Evolutionary conservation across 2,797 vertebrate species (phyloP).

Genomic region (Melanotaenia trifasciata): DNA sequence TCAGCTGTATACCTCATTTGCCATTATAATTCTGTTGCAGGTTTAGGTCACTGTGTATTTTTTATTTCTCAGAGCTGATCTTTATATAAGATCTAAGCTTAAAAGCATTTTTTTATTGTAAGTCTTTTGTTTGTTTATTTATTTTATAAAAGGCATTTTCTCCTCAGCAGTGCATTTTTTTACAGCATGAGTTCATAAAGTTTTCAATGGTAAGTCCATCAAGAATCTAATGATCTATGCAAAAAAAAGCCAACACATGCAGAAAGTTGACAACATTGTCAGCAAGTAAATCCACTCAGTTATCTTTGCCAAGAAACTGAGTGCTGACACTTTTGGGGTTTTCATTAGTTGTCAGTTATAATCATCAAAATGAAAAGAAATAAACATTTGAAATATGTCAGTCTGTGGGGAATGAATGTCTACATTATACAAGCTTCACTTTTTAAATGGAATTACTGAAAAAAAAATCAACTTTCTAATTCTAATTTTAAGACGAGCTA

Average conservation of each 20-base stretch:
- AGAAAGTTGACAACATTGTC: too few relatives aligned
- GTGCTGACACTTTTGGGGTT: too few relatives aligned
- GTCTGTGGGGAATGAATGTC: too few relatives aligned
- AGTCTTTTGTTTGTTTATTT: slow-evolving; percentile 9
- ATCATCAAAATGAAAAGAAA: too few relatives aligned
- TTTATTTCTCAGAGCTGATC: too few relatives aligned
- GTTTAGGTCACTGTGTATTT: neutral
- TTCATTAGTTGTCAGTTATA: too few relatives aligned
- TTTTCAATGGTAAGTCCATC: slow-evolving; percentile 21
- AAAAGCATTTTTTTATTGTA: slow-evolving; percentile 23
- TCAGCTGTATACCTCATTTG: slow-evolving; percentile 18
- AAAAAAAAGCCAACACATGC: neutral
- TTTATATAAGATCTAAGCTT: slow-evolving; percentile 19
- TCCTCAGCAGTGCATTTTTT: slow-evolving; percentile 26
- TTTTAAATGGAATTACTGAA: too few relatives aligned
- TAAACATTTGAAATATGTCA: too few relatives aligned
- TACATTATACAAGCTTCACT: too few relatives aligned
- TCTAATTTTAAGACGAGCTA: too few relatives aligned
- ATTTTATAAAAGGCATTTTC: slow-evolving; percentile 22
- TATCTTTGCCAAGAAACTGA: neutral
- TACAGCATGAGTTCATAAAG: too few relatives aligned
- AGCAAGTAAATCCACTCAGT: neutral
- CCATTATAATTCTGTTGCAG: slow-evolving; percentile 7
- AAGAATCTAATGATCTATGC: neutral
- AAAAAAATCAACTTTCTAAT: too few relatives aligned